Evolutionary conservation across 2,797 vertebrate species (phyloP).

Genomic region (Artibeus lituratus): DNA sequence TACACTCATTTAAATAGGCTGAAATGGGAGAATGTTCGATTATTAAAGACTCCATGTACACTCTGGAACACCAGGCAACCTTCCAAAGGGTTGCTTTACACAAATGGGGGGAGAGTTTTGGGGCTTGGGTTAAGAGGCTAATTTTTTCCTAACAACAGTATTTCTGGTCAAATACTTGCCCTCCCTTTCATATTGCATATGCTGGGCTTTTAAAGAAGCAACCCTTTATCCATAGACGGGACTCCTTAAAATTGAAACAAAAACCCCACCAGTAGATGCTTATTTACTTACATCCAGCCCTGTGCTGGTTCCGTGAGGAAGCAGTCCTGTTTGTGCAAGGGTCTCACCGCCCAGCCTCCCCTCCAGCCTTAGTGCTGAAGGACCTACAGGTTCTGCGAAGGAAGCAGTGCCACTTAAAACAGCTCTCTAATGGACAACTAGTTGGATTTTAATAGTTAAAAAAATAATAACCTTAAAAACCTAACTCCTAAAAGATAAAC

Average conservation of each 20-base stretch:
- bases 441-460: conserved; percentile 7
- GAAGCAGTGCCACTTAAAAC: neutral
- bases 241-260: neutral
- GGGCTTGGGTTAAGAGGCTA: neutral
- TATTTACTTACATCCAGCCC: neutral
- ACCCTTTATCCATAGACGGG: neutral
- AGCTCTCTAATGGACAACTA: neutral
- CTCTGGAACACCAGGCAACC: neutral
- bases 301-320: neutral
- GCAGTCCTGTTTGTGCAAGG: neutral
- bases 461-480: neutral
- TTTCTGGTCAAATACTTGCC: neutral
- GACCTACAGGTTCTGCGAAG: neutral
- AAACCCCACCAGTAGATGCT: neutral
- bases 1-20: neutral
- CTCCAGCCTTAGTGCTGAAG: neutral
- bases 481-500: conserved; percentile 37
- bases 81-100: neutral
- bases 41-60: neutral
- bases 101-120: neutral
- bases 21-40: neutral
- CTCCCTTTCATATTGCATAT: neutral
- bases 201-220: neutral
- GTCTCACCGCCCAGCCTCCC: neutral
- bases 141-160: neutral